Conservation (phyloP, 2,797 vertebrate species). For the Melopsittacus undulatus region DNA sequence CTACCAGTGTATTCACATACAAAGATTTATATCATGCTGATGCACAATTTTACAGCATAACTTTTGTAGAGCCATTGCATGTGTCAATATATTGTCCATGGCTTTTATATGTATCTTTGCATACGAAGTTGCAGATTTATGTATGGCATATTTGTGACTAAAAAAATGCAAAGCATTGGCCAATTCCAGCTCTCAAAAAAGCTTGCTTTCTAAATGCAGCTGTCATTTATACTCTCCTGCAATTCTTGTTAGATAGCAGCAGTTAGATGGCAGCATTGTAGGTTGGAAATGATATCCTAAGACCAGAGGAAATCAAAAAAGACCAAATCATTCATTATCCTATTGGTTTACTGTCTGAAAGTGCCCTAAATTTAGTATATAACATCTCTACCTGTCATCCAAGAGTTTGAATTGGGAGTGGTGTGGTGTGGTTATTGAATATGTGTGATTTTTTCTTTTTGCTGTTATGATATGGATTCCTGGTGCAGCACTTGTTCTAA, state of each 20-base stretch:
- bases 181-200: not conserved
- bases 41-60: not conserved
- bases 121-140: not conserved
- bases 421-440: not conserved
- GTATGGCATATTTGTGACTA: not conserved
- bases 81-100: not conserved
- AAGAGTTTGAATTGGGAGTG: not conserved
- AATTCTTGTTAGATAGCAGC: not conserved
- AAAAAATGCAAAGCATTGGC: not conserved
- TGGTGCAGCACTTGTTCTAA: not conserved
- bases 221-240: not conserved
- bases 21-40: not conserved
- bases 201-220: not conserved
- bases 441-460: not conserved
- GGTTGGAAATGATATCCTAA: not conserved
- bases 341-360: not conserved
- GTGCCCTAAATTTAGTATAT: not conserved
- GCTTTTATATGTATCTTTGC: not conserved
- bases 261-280: not conserved
- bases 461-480: not conserved
- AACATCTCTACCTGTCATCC: not conserved
- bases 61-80: not conserved
- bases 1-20: not conserved
- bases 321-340: not conserved
- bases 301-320: not conserved